Percentiles rank a stretch among this genome's conserved stretches.
Evolutionary conservation across 2,888 invertebrate species (phyloP).

Genomic region (Euproctis similis): DNA sequence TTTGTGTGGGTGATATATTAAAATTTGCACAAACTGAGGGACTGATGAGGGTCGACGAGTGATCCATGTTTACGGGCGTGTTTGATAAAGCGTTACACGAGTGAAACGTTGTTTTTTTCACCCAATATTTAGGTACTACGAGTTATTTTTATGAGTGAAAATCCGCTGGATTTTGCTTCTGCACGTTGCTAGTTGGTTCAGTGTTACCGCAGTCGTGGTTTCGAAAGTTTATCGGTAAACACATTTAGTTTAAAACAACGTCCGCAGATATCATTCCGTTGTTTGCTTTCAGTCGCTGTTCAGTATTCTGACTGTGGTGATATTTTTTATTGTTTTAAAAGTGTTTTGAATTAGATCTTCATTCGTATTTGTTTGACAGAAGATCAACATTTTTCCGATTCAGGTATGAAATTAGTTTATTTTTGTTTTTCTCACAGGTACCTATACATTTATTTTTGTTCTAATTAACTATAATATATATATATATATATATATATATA

Average conservation of each 20-base stretch:
- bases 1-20: no score
- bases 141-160: conserved; percentile 58
- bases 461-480: no score
- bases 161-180: conserved; percentile 31
- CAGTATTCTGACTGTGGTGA: conserved; percentile 26
- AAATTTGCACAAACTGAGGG: neutral
- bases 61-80: conserved; percentile 16
- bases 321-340: conserved; percentile 21
- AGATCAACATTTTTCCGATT: conserved; percentile 11
- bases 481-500: no score
- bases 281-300: conserved; percentile 18
- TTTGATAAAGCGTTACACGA: conserved; percentile 25
- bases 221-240: conserved; percentile 25
- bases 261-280: conserved; percentile 13
- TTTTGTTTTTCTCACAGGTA: no score
- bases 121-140: conserved; percentile 30
- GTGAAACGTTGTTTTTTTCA: conserved; percentile 46
- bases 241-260: conserved; percentile 22
- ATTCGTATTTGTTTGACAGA: conserved; percentile 6
- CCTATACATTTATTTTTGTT: no score
- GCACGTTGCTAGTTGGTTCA: conserved; percentile 20
- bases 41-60: conserved; percentile 8
- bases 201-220: conserved; percentile 24
- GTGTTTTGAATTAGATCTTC: conserved; percentile 20
- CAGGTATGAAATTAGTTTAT: conserved; percentile 16